Base-by-base conservation (phyloP, 2,113 vertebrate genomes). In the Cynoglossus semilaevis region DNA sequence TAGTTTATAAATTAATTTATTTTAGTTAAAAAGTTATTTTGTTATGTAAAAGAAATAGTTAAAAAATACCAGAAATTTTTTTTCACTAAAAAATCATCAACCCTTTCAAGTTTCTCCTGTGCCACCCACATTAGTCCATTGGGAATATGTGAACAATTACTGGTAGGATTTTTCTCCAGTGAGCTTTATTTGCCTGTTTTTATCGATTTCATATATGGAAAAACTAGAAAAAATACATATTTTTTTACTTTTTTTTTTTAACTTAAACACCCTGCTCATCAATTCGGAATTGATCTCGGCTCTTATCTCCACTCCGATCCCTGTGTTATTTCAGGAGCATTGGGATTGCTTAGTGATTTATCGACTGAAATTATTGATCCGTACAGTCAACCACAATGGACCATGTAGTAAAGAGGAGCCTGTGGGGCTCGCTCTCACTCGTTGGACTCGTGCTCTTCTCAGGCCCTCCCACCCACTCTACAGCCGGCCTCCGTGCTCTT, bases 311-410 rank as follows among this genome's bases (percentile, higher is more conserved):
- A 60, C 84, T 79, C 79, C 83, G 73, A 88, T 88, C 87, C 79
- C 72, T 63, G 71, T 88, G 84, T 89, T 89, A 87, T 88, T 88
- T 84, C 75, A 62, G 83, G 72, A 80, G 73, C 73, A 70, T 68
- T 74, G 85, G 88, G 84, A 86, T 90, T 86, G 85, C 76, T 77
- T 85, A 90, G 88, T 88, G 88, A 91, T 91, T 87, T 90, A 88
- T 90, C 81, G 83, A 87, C 79, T 64, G 5, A 36, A 80, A 59
- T 45, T 66, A 84, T 86, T 36, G 81, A 88, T 82, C 77, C 55
- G 50, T 77, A 82, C 78, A 83, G 83, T 80, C 71, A 36, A 82
- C 83, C 84, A 85, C 83, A 85, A 71, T 78, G 78, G 77, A 60
- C 41, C 81, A 65, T 71, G 69, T 71, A 73, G 74, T 67, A 64